Evolutionary conservation across 2,797 vertebrate genomes (phyloP).

Genomic region (Lophius americanus): DNA sequence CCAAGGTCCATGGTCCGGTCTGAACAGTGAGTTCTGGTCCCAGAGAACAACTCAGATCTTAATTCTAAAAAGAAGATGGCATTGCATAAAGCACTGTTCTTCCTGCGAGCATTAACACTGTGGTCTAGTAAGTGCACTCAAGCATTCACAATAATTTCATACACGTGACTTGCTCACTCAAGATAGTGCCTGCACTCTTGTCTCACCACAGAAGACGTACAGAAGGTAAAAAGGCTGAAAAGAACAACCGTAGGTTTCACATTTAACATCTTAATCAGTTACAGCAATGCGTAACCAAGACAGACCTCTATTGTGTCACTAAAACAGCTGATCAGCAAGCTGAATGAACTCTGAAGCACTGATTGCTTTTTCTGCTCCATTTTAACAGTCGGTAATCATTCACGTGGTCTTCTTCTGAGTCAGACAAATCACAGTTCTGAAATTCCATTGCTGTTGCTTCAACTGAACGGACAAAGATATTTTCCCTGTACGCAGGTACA

Average conservation of each 20-base stretch:
- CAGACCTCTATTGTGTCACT: background rate
- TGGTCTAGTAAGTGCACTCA: conserved; percentile 11
- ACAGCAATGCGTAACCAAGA: conserved; percentile 50
- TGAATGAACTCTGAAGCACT: conserved; percentile 30
- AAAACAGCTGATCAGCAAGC: conserved; percentile 17
- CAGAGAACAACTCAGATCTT: conserved; percentile 76
- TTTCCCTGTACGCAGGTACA: too few species aligned
- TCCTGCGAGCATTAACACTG: background rate
- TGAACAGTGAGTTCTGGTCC: conserved; percentile 74
- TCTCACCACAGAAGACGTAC: background rate
- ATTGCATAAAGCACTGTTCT: conserved; percentile 14
- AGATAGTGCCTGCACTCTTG: conserved; percentile 11
- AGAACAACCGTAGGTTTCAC: background rate
- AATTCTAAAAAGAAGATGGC: conserved; percentile 71
- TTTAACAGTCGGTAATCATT: background rate
- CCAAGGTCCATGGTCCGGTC: conserved; percentile 91
- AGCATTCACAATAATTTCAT: conserved; percentile 17
- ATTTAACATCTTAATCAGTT: background rate
- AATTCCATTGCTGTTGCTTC: background rate
- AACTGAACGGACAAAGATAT: too few species aligned
- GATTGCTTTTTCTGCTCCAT: background rate
- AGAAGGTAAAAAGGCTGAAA: conserved; percentile 8
- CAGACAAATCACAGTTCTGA: background rate
- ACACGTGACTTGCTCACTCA: conserved; percentile 30
- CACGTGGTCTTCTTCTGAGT: too few species aligned